A percentile compares a stretch with the other conserved stretches of the same genome.
These are phyloP conservation scores for Entomobrya proxima DNA, from an alignment of 2,888 invertebrate genomes.

Conservation along the genomic window DNA sequence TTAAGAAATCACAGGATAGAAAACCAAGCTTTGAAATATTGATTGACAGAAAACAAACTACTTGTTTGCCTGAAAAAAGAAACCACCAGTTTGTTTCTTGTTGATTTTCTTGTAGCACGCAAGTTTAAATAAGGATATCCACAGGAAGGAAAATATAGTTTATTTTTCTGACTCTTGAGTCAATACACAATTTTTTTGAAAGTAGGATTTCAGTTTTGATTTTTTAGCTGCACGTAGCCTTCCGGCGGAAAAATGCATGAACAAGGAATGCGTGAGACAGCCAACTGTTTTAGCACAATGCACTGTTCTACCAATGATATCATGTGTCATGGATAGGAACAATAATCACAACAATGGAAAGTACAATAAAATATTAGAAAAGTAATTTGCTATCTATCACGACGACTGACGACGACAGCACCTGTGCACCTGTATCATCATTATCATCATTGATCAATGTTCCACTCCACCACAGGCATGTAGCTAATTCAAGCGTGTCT, in stretches of 20 bases:
- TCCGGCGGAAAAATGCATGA: conserved; percentile 18
- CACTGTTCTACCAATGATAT: neutral
- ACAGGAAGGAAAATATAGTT: conserved; percentile 6
- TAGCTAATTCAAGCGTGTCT: conserved; percentile 23
- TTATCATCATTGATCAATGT: neutral
- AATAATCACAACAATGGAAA: neutral
- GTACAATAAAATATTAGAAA: neutral
- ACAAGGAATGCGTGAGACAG: neutral
- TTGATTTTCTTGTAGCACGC: conserved; percentile 21
- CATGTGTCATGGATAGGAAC: neutral
- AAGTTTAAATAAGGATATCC: neutral
- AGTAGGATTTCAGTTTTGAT: neutral
- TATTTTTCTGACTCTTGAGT: neutral
- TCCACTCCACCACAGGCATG: neutral
- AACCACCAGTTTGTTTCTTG: neutral
- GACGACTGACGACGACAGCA: neutral
- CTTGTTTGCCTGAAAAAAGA: neutral
- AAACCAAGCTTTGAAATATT: neutral
- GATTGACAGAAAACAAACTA: conserved; percentile 3
- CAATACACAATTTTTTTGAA: neutral
- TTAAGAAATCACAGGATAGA: neutral
- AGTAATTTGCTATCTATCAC: conserved; percentile 17
- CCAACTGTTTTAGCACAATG: conserved; percentile 41
- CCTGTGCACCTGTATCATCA: no score
- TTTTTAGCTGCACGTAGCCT: neutral